Percentiles rank a stretch among this genome's conserved stretches.
phyloP scores from a whole-genome alignment of 2,888 invertebrate genomes.

The Chrysomela aeneicollis region DNA sequence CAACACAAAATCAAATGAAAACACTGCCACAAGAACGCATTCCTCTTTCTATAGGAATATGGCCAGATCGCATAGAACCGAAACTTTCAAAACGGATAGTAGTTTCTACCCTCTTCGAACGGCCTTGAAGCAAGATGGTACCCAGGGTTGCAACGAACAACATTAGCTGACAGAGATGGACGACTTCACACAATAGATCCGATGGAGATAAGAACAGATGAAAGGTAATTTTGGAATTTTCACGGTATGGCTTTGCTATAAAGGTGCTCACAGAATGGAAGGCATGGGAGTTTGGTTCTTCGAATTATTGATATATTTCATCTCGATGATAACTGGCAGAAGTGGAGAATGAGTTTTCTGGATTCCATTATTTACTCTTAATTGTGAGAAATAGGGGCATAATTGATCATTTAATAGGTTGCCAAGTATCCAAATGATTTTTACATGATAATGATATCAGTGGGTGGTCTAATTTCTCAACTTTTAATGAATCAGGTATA shows the following conservation, averaged over 20 bases:
- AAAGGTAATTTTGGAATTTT: constrained; percentile 54
- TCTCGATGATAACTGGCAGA: constrained; percentile 4
- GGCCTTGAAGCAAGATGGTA: constrained; percentile 56
- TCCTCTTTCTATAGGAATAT: not conserved
- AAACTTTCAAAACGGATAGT: constrained; percentile 50
- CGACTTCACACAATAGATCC: constrained; percentile 42
- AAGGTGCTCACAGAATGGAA: constrained; percentile 21
- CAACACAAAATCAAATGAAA: constrained; percentile 22
- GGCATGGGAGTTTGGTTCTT: constrained; percentile 20
- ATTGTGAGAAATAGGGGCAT: not conserved
- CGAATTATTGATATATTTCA: constrained; percentile 20
- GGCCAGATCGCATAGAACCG: constrained; percentile 10
- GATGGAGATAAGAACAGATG: constrained; percentile 49
- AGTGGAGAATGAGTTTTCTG: not conserved
- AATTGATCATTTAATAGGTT: not conserved
- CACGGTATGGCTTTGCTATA: constrained; percentile 45
- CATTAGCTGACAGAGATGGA: constrained; percentile 41
- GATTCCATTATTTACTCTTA: not conserved
- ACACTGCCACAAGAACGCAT: not conserved
- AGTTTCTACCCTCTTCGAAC: constrained; percentile 56
- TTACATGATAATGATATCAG: not conserved
- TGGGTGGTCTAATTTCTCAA: not conserved
- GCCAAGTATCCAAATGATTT: not conserved
- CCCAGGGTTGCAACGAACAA: constrained; percentile 53
- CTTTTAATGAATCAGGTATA: too few relatives aligned